Evolutionary conservation across 1,140 invertebrate genomes (phyloP).

Genomic region (Heliconius hermathena): DNA sequence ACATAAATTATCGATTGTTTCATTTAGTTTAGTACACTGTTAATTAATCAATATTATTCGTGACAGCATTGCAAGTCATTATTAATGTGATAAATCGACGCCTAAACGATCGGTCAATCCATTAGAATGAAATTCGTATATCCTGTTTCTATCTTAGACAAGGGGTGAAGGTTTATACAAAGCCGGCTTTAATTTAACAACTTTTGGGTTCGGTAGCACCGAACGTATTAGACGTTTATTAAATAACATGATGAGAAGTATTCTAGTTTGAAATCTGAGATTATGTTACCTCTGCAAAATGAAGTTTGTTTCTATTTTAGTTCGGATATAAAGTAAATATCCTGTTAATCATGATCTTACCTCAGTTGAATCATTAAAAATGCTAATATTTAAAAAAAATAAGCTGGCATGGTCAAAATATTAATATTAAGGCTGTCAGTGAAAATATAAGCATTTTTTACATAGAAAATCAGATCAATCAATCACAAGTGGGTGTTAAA

Average conservation of each 20-base stretch:
- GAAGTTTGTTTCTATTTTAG: not conserved
- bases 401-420: no score
- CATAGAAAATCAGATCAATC: no score
- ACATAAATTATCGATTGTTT: not conserved
- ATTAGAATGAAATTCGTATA: conserved; percentile 66
- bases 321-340: not conserved
- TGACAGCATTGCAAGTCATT: conserved; percentile 46
- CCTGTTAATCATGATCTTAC: not conserved
- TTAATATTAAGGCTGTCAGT: no score
- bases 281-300: not conserved
- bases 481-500: no score
- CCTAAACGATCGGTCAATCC: conserved; percentile 55
- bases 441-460: no score
- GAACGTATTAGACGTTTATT: conserved; percentile 52
- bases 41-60: not conserved
- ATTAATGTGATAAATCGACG: conserved; percentile 69
- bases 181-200: conserved; percentile 51
- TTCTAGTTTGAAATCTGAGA: not conserved
- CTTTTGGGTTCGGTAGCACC: conserved; percentile 45
- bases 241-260: conserved; percentile 37
- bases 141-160: conserved; percentile 52
- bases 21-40: not conserved
- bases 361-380: no score
- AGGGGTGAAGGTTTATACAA: conserved; percentile 51
- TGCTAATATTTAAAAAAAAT: no score